phyloP scores from a whole-genome alignment of 2,888 invertebrate species.

The Sphecodes monilicornis region DNA sequence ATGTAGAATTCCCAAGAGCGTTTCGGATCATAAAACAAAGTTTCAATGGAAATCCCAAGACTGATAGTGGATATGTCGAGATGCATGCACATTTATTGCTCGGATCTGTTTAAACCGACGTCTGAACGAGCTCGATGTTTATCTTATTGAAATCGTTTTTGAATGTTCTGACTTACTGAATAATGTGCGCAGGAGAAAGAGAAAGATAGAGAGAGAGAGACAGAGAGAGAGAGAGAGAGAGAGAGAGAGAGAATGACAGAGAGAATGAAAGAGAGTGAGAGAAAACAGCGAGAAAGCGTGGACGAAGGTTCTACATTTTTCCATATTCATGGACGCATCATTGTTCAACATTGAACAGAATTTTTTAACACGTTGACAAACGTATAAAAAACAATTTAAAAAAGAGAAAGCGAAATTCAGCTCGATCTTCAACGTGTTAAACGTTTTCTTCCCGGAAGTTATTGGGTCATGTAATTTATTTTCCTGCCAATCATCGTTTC shows the following conservation, averaged over 20 bases:
- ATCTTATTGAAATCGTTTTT: constrained; percentile 49
- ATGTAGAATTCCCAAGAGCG: constrained; percentile 54
- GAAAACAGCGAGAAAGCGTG: constrained; percentile 13
- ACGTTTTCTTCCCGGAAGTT: constrained; percentile 17
- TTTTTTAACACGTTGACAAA: constrained; percentile 9
- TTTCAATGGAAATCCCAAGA: constrained; percentile 59
- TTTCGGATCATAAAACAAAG: constrained; percentile 39
- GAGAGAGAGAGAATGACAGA: neutral
- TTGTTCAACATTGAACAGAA: constrained; percentile 11
- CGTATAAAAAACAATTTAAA: neutral
- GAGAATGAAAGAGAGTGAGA: neutral
- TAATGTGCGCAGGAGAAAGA: constrained; percentile 8
- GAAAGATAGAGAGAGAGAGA: neutral
- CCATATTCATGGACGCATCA: constrained; percentile 26
- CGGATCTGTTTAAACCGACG: constrained; percentile 38
- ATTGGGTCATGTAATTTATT: constrained; percentile 9
- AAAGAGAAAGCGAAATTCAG: neutral
- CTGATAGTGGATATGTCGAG: constrained; percentile 59
- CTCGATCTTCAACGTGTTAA: constrained; percentile 4
- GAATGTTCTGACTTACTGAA: constrained; percentile 37
- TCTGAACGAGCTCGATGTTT: constrained; percentile 38
- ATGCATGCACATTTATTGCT: constrained; percentile 52
- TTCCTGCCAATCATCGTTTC: neutral
- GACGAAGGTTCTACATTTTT: constrained; percentile 49
- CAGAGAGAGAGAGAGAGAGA: neutral